Base-by-base conservation (phyloP, 2,888 invertebrate genomes). In the Dorcus hopei region DNA sequence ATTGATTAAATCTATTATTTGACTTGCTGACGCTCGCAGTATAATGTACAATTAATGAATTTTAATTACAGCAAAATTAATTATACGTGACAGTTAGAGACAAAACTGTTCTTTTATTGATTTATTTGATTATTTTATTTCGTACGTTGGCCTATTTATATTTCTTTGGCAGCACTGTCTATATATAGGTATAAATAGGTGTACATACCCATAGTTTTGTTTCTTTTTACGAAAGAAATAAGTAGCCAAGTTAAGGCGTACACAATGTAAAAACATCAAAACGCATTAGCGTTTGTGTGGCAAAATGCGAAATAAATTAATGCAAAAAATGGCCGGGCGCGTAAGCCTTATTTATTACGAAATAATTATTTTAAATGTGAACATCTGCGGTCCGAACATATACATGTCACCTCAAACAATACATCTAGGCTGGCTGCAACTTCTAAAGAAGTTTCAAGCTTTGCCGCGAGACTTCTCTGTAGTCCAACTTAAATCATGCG, bases 331-430 rank as follows among this genome's bases (percentile, higher is more conserved):
- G 51, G 45, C 56, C 51, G 38, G 14, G 26, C 26, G 51, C 23
- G 56, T 56, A 56, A 56, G 56, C 51, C 56, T 56, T 56, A 45
- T 56, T 56, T 56, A 56, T 56, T 56, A 47, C 45, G 56, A 56
- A 56, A 56, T 56, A 56, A 56, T 56, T 51, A 56, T 56, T 56
- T 56, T 56, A 56, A 56, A 56, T 39, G 56, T 45, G 56, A 51
- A 56, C 56, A 56, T 56, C 56, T 56, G 56, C 43, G 43, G 45
- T 33, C 39, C 43, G 19, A 38, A 42, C 56, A 56, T 56, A 56
- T 56, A 56, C 56, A 56, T 56, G 56, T 51, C 56, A 56, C 45
- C 45, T 50, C 56, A 56, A 51, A 56, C 56, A 56, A 56, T 56
- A 51, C 56, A n/a, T 51, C 51, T 51, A 56, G 56, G 41, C 47